phyloP scores from a whole-genome alignment of 2,797 vertebrate species.

The Gadopsis bispinosus region DNA sequence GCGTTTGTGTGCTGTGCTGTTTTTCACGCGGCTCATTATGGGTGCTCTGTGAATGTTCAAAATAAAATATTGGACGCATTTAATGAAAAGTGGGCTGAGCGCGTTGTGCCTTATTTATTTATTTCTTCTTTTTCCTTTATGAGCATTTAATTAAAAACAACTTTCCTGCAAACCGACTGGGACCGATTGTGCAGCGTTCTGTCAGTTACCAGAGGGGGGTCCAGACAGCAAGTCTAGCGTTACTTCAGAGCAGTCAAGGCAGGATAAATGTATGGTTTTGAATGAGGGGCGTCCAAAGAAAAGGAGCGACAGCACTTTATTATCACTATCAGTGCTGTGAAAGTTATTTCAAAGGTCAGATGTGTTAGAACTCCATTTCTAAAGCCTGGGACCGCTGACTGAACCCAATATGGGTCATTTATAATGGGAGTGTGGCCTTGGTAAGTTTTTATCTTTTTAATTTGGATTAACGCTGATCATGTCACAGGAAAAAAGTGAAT shows the following conservation, averaged over 20 bases:
- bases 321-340: background rate
- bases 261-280: slow-evolving; percentile 12
- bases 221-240: slow-evolving; percentile 22
- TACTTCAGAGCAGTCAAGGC: background rate
- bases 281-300: slow-evolving; percentile 4
- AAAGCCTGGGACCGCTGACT: background rate
- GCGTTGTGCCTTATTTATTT: too few species aligned
- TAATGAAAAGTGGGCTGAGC: slow-evolving; percentile 21
- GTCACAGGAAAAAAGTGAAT: background rate
- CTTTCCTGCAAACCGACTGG: slow-evolving; percentile 15
- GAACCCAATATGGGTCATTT: background rate
- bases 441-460: background rate
- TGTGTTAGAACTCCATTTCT: background rate
- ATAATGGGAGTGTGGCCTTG: background rate
- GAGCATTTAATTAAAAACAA: slow-evolving; percentile 33
- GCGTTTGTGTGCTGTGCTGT: slow-evolving; percentile 55
- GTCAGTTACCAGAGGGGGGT: slow-evolving; percentile 26
- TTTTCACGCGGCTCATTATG: slow-evolving; percentile 51
- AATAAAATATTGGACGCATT: slow-evolving; percentile 55
- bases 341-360: slow-evolving; percentile 1
- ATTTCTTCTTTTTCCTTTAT: too few species aligned
- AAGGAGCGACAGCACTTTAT: background rate
- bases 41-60: slow-evolving; percentile 29
- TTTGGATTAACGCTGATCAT: background rate
- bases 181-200: slow-evolving; percentile 39